Conservation (phyloP, 2,888 invertebrate species). For the Pterostichus madidus region DNA sequence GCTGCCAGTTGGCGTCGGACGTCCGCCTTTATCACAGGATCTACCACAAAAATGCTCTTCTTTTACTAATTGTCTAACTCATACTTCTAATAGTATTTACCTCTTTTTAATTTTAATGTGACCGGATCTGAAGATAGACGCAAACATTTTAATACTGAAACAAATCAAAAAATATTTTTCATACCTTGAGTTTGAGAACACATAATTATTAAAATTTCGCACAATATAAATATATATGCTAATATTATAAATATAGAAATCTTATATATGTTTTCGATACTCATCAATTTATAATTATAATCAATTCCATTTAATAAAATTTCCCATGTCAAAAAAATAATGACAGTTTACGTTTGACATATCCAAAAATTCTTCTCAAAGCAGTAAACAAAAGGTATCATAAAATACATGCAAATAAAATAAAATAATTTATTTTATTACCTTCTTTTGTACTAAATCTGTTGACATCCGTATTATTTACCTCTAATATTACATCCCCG, state of each 20-base stretch:
- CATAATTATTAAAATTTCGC: neutral
- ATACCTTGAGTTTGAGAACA: neutral
- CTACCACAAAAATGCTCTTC: constrained; percentile 77
- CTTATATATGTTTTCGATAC: neutral
- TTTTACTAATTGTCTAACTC: constrained; percentile 10
- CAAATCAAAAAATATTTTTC: constrained; percentile 41
- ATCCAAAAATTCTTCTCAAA: constrained; percentile 13
- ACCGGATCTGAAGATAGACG: constrained; percentile 94
- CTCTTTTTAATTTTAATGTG: constrained; percentile 93
- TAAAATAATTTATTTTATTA: constrained; percentile 76
- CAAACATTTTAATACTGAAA: constrained; percentile 95
- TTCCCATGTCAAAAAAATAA: constrained; percentile 2
- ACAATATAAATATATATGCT: constrained; percentile 15
- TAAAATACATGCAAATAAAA: constrained; percentile 31
- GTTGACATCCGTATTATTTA: constrained; percentile 95
- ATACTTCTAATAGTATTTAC: constrained; percentile 76
- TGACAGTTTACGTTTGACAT: constrained; percentile 14
- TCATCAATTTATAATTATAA: constrained; percentile 16
- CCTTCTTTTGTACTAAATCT: constrained; percentile 96
- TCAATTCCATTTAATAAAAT: neutral
- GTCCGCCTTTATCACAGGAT: constrained; percentile 92
- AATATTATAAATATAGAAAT: neutral
- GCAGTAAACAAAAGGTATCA: constrained; percentile 14
- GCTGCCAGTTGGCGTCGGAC: constrained; percentile 85
- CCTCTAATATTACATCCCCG: constrained; percentile 95